phyloP scores from a whole-genome alignment of 1,140 invertebrate genomes.

The Scaptomyza graminum region DNA sequence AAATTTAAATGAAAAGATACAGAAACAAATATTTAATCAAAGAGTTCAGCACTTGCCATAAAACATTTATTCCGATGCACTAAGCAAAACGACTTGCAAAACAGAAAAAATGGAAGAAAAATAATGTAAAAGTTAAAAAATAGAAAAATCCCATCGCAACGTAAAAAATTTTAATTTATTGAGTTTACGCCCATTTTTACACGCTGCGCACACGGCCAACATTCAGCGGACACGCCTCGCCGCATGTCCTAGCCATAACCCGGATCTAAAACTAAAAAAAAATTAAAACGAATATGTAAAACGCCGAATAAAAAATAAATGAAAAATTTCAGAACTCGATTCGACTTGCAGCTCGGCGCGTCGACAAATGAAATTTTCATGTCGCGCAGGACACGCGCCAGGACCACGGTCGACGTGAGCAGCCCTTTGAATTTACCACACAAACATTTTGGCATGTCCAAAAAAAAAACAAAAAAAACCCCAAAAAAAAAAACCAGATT shows the following conservation, averaged over 20 bases:
- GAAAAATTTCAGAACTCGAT: constrained; percentile 53
- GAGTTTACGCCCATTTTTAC: constrained; percentile 73
- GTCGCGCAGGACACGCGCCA: constrained; percentile 57
- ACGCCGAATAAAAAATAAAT: constrained; percentile 37
- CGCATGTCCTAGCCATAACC: constrained; percentile 49
- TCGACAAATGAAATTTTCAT: constrained; percentile 77
- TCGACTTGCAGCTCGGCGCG: constrained; percentile 29
- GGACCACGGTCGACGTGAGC: constrained; percentile 38
- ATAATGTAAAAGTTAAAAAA: constrained; percentile 12
- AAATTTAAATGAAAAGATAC: constrained; percentile 38
- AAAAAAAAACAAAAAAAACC: constrained; percentile 19
- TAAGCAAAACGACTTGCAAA: constrained; percentile 13
- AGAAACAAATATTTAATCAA: constrained; percentile 50
- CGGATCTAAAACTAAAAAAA: constrained; percentile 42
- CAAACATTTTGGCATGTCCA: constrained; percentile 66
- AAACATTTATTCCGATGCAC: constrained; percentile 25
- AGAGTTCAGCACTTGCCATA: constrained; percentile 13
- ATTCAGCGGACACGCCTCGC: constrained; percentile 22
- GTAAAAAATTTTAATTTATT: constrained; percentile 73
- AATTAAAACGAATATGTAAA: constrained; percentile 53
- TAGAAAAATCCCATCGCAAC: constrained; percentile 7
- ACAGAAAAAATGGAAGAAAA: not conserved
- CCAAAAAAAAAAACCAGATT: constrained; percentile 61
- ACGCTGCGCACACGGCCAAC: constrained; percentile 55
- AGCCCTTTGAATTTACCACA: constrained; percentile 65